Base-by-base conservation (phyloP, 2,888 invertebrate genomes). In the Pristionchus maxplancki region DNA sequence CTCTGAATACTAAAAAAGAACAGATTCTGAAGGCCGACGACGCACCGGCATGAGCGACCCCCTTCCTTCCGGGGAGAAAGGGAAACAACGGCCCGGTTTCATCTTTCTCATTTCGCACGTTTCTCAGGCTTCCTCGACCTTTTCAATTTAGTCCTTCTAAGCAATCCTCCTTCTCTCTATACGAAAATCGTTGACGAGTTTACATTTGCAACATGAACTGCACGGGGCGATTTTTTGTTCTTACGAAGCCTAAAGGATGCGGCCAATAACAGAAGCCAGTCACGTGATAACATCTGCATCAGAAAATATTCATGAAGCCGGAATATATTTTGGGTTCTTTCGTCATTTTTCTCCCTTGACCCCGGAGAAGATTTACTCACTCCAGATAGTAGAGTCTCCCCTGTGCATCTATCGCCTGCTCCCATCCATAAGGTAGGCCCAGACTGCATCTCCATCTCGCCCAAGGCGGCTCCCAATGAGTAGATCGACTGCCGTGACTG, bases 381-480 rank as follows among this genome's bases (percentile, higher is more conserved):
- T 97, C 97, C 97, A 97, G 97, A 96, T 97, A 97, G 95, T 97
- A 97, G 90, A 97, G 96, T 93, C 97, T 96, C 90, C 97, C 97
- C 95, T 96, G 94, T 96, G 96, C 93, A 95, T 98, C 97, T 90
- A 97, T 95, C 40, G 97, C 97, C 94, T 97, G 96, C 95, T 98
- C 98, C 97, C 97, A 98, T 24, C 97, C 98, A 94, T 97, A 97
- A 0, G 97, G 97, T 89, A 97, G 96, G 82, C 96, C 95, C 11
- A 94, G 91, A 83, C 90, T 93, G 89, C 96, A 96, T 62, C 95
- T 94, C 97, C 97, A 98, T 94, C 97, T 96, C 95, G 97, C 97
- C 40, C 96, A 96, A 5, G 97, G 97, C 0, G 98, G 98, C 91
- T 97, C 95, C 97, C 97, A 98, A 93, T 91, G 92, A 24, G 93